phyloP scores from a whole-genome alignment of 2,113 vertebrate genomes.

The Athene noctua region DNA sequence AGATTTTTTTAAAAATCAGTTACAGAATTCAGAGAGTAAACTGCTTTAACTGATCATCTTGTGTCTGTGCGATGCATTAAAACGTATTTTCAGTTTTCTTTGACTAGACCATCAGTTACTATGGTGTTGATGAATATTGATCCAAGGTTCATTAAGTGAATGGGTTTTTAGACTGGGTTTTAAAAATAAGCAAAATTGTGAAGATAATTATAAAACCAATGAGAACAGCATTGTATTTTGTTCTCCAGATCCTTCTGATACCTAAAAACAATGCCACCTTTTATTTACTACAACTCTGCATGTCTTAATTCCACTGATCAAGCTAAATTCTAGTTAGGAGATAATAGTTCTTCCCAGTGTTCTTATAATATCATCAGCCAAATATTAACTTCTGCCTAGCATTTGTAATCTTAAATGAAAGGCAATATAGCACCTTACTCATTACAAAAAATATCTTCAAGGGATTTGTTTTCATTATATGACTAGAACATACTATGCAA shows the following conservation, averaged over 20 bases:
- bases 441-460: not conserved
- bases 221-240: not conserved
- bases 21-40: not conserved
- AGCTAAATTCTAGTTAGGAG: not conserved
- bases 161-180: not conserved
- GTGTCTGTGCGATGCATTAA: not conserved
- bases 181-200: not conserved
- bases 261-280: not conserved
- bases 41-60: not conserved
- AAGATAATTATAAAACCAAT: not conserved
- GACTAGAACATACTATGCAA: not conserved
- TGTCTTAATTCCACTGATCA: not conserved
- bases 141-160: not conserved
- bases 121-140: not conserved
- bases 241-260: not conserved
- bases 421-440: not conserved
- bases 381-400: not conserved
- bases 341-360: not conserved
- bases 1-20: fast-evolving
- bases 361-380: not conserved
- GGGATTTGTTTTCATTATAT: not conserved
- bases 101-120: not conserved
- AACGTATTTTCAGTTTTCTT: not conserved
- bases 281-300: not conserved
- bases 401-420: not conserved